A percentile compares a stretch with the other conserved stretches of the same genome.
Evolutionary conservation across 2,888 invertebrate species (phyloP).

Genomic region (Cyclophora albipunctata): DNA sequence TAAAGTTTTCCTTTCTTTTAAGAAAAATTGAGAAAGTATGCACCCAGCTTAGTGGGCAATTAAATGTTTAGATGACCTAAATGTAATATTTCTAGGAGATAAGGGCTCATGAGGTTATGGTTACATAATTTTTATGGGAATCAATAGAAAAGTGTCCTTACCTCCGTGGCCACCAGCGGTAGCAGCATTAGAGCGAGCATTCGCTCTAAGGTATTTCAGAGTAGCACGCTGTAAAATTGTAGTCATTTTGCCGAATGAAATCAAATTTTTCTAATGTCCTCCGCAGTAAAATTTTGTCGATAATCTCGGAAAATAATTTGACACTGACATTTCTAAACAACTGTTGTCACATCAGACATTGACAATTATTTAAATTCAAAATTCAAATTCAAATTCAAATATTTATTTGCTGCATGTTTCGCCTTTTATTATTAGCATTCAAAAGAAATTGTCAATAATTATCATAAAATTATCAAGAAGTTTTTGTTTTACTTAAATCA

Average conservation of each 20-base stretch:
- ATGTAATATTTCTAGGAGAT: constrained; percentile 19
- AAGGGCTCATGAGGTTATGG: constrained; percentile 50
- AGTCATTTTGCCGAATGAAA: constrained; percentile 51
- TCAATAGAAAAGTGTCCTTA: constrained; percentile 23
- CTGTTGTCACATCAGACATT: background rate
- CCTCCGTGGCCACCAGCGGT: constrained; percentile 67
- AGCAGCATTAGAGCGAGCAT: constrained; percentile 59
- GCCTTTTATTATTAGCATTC: too few species aligned
- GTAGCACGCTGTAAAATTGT: constrained; percentile 59
- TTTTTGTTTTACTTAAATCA: too few species aligned
- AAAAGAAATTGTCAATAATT: too few species aligned
- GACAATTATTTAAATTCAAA: background rate
- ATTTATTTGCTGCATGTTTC: too few species aligned
- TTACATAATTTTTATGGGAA: constrained; percentile 56
- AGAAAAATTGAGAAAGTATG: too few species aligned
- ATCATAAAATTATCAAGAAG: too few species aligned
- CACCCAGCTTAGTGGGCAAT: too few species aligned
- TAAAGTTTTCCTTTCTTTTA: too few species aligned
- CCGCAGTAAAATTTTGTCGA: background rate
- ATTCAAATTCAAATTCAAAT: too few species aligned
- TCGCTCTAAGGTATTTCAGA: constrained; percentile 61
- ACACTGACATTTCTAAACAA: too few species aligned
- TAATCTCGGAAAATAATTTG: too few species aligned
- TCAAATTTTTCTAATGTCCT: background rate
- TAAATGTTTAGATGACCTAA: too few species aligned